phyloP scores from a whole-genome alignment of 2,888 invertebrate species.

The Synergus japonicus region DNA sequence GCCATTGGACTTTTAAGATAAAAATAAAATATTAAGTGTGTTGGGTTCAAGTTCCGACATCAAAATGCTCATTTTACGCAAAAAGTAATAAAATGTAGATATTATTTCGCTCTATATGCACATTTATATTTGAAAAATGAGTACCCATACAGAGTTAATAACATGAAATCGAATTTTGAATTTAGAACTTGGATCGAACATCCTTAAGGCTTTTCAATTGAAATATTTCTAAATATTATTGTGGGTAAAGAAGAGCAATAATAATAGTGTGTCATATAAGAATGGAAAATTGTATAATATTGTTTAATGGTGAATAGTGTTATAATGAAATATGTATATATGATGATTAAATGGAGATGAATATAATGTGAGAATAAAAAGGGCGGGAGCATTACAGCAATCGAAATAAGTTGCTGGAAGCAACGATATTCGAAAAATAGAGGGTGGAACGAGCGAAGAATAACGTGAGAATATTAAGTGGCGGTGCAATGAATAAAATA shows the following conservation, averaged over 20 bases:
- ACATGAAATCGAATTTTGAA: too few species aligned
- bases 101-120: too few species aligned
- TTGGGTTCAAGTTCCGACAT: not conserved
- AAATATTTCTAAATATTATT: not conserved
- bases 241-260: not conserved
- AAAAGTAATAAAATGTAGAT: too few species aligned
- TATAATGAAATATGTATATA: not conserved
- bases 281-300: not conserved
- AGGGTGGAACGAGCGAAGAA: slow-evolving; percentile 22
- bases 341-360: not conserved
- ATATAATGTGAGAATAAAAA: not conserved
- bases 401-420: not conserved
- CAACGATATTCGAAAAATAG: slow-evolving; percentile 28
- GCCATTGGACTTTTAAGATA: not conserved
- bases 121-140: too few species aligned
- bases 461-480: slow-evolving; percentile 30
- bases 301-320: not conserved
- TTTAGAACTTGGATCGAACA: too few species aligned
- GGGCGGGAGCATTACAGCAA: slow-evolving; percentile 12
- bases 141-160: too few species aligned
- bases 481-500: slow-evolving; percentile 31
- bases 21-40: slow-evolving; percentile 1
- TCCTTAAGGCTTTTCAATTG: too few species aligned
- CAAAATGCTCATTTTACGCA: not conserved
- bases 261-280: not conserved